Percentiles rank a stretch among this genome's conserved stretches.
Conservation (phyloP, 2,797 vertebrate genomes). For the Discoglossus pictus region DNA sequence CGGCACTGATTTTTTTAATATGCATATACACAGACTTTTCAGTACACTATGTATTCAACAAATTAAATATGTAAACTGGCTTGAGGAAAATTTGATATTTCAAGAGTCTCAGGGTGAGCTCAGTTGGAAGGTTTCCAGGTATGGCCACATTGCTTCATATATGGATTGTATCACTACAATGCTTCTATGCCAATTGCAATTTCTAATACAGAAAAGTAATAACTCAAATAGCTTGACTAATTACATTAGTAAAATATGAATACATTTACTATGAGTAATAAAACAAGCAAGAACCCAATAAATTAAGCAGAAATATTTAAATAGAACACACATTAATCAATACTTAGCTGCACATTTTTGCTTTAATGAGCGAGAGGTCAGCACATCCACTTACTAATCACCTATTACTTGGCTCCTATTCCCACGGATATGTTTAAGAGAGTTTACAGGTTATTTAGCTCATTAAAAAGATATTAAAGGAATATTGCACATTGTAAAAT, state of each 20-base stretch:
- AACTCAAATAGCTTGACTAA: constrained; percentile 29
- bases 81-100: too few relatives aligned
- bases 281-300: constrained; percentile 20
- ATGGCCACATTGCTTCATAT: too few relatives aligned
- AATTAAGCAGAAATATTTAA: constrained; percentile 38
- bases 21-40: too few relatives aligned
- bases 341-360: constrained; percentile 22
- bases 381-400: not conserved
- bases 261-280: constrained; percentile 34
- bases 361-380: constrained; percentile 27
- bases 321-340: constrained; percentile 40
- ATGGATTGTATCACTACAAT: not conserved
- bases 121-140: too few relatives aligned
- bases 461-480: constrained; percentile 27
- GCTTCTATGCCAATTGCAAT: not conserved
- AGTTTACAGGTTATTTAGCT: constrained; percentile 3
- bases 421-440: not conserved
- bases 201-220: constrained; percentile 1
- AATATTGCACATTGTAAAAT: constrained; percentile 19
- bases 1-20: too few relatives aligned
- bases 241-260: constrained; percentile 32
- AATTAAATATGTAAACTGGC: too few relatives aligned
- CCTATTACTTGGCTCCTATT: constrained; percentile 2
- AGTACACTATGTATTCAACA: too few relatives aligned
- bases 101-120: too few relatives aligned